Base-by-base conservation (phyloP, 2,113 vertebrate species). In the Atractosteus spatula region DNA sequence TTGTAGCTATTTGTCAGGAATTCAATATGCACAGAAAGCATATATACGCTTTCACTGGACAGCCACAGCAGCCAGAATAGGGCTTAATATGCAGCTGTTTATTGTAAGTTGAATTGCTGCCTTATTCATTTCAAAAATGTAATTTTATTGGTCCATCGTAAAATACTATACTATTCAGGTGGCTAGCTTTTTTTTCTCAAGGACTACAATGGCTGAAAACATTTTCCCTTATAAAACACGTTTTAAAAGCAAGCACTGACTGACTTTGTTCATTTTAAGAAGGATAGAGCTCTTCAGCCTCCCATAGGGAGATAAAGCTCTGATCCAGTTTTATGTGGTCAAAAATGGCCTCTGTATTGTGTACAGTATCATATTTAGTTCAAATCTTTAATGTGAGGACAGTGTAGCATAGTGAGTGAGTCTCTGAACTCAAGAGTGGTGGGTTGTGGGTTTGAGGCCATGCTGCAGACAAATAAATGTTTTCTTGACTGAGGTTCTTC, bases 81-180 rank as follows among this genome's bases (percentile, higher is more conserved):
- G 7, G 29, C 6, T 17, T 47, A 72, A 59, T 72, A 56, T 56
- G 42, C 55, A 66, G 68, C 68, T 70, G 41, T 70, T 55, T 59
- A 42, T 44, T 55, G 3, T 69, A 47, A 55, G 11, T 16, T 41
- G 47, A 55, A 13, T n/a, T 43, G 56, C 12, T 7, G 4, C 13
- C 14, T 57, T 17, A 69, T 70, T 41, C 4, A 43, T 55, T 57
- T 0, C n/a, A 56, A 66, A 44, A 44, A 64, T 11, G 16, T 13
- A 41, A 57, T 72, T 66, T 65, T 72, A 72, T 29, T 66, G 41
- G 43, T 41, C n/a, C 71, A 42, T 45, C 17, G 5, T 59, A 56
- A 72, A 72, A 72, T 51, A 51, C 55, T 57, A 12, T 16, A 66
- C 14, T 7, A 11, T 11, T 45, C 64, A 66, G 44, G 64, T 45